Evolutionary conservation across 2,113 vertebrate genomes (phyloP), one percentile per base, ranked within the genome.

Genomic region (Trachemys scripta): DNA sequence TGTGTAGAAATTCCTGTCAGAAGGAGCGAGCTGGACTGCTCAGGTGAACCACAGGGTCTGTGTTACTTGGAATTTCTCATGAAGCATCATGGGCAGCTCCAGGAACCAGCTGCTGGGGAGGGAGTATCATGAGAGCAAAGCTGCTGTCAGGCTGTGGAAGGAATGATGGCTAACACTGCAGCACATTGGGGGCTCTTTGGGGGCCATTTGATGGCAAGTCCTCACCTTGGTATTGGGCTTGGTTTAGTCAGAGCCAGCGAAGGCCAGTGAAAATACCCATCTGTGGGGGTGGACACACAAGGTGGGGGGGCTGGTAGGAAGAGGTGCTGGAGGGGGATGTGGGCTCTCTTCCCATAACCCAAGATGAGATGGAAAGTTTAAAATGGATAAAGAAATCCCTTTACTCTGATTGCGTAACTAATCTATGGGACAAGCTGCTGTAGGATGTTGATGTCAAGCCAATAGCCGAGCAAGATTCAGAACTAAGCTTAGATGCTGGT

Each of bases 361-460:
- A 56, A 5, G 0, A 1, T 29, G 29, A 85, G 59, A 13, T 20
- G 19, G 8, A 50, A 12, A 84, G 42, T 50, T 4, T 2, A 49
- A 59, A 85, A 8, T 9, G 4, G 29, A 0, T 25, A 35, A 72
- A 50, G 93, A 49, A 31, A 89, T 91, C 59, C 35, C 56, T 65
- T 14, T 81, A 8, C 38, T 1, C 0, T 3, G 1, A 19, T 54
- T 0, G 0, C 79, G 62, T 79, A 42, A 1, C 0, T 49, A 29
- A 10, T 16, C 2, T 14, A 53, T 29, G 2, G 2, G 76, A 42
- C 80, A 65, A 85, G 82, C n/a, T 22, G 65, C 12, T 92, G 82
- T 75, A 42, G 86, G 45, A n/a, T 57, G 22, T 8, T 5, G 19
- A 50, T 27, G 10, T 10, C 56, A n/a, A 31, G 62, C 62, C 62